Evolutionary conservation across 2,888 invertebrate genomes (phyloP), one percentile per base, ranked within the genome.

Genomic region (Psylliodes chrysocephalus): DNA sequence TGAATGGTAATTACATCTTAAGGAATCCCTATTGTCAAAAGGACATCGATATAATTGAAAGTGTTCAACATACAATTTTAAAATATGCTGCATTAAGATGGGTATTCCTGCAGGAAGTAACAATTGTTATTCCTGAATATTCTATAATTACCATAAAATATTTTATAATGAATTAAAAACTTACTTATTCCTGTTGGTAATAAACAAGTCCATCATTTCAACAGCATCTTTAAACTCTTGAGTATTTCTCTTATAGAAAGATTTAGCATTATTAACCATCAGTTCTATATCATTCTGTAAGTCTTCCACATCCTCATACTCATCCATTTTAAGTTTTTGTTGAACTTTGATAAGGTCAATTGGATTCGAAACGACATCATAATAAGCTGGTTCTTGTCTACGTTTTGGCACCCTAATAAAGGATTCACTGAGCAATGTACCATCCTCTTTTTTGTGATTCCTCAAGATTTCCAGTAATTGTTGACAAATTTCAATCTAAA

Each of bases 311-410:
- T 96, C 95, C 72, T 93, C 92, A 82, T 99, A 99, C 57, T 97
- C 96, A 74, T 98, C 98, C 0, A 95, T 96, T 87, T 96, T 97
- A 7, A 98, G 84, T 81, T 98, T 98, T 79, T 97, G 97, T 81
- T 98, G 97, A 1, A 99, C 95, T 82, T 93, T 90, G 40, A 97
- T 83, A 77, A 99, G 86, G 82, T 99, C 98, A 78, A 99, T 98
- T 1, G 98, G 98, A 79, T 94, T 94, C 5, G 90, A 88, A 1
- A 99, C 95, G 33, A 95, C 93, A 84, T 95, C 94, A 82, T 95
- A 94, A 79, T 95, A 95, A 59, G 91, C 91, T 1, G 94, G 94
- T 77, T 95, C 95, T 78, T 94, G 96, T 62, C 97, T 88, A 64
- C 96, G 87, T 79, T 98, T 98, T 0, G 98, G 98, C 7, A 93